Conservation (phyloP, 2,888 invertebrate genomes). For the Gastracanthus pulcherrimus region DNA sequence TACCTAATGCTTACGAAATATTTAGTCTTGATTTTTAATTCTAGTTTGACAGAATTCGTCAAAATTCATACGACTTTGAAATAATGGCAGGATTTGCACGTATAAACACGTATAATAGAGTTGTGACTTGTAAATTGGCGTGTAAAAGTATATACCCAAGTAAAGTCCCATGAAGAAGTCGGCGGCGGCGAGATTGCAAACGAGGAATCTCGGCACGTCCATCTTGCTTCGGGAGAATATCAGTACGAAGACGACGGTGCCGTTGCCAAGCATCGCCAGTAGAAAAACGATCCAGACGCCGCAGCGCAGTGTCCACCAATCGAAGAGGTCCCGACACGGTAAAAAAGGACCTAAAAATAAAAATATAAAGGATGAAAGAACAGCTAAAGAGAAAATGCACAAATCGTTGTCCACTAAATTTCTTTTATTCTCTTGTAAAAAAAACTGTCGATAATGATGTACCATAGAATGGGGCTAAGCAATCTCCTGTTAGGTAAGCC, state of each 20-base stretch:
- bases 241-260: slow-evolving; percentile 95
- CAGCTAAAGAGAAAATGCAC: neutral
- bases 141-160: slow-evolving; percentile 80
- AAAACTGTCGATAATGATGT: neutral
- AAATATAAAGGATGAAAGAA: neutral
- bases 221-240: slow-evolving; percentile 94
- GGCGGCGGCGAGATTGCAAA: slow-evolving; percentile 97
- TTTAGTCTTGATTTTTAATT: too few relatives aligned
- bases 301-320: slow-evolving; percentile 98
- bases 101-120: neutral
- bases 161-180: slow-evolving; percentile 99
- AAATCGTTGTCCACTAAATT: neutral
- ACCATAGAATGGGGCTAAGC: too few relatives aligned
- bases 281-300: slow-evolving; percentile 99
- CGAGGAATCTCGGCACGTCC: slow-evolving; percentile 97
- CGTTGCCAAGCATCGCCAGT: slow-evolving; percentile 96
- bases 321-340: slow-evolving; percentile 96
- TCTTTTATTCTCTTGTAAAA: neutral
- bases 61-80: too few relatives aligned
- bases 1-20: too few relatives aligned
- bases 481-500: too few relatives aligned
- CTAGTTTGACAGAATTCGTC: too few relatives aligned
- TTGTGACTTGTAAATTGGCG: neutral
- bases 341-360: slow-evolving; percentile 89
- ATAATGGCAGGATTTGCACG: neutral